A percentile compares a stretch with the other conserved stretches of the same genome.
Evolutionary conservation across 23 tunicate species (phyloP).

Genomic region (Halocynthia aurantium): DNA sequence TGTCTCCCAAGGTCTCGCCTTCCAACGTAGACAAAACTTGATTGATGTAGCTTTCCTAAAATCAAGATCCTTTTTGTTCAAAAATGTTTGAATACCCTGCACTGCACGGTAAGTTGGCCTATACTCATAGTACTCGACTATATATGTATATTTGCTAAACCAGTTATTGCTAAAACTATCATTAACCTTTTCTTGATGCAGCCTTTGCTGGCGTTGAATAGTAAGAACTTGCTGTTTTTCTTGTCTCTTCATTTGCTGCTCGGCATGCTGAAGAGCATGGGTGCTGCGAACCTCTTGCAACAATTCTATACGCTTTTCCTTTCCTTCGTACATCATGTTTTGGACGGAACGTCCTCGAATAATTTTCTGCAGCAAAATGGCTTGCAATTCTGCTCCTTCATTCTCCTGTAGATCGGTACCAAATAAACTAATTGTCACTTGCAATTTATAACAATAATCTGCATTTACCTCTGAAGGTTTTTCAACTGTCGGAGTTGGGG

Average conservation of each 20-base stretch:
- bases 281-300: constrained; percentile 90
- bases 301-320: constrained; percentile 73
- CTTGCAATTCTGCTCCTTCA: constrained; percentile 70
- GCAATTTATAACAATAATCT: background rate
- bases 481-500: constrained; percentile 82
- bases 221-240: constrained; percentile 80
- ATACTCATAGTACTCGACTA: no score
- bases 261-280: constrained; percentile 82
- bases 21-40: constrained; percentile 70
- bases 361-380: constrained; percentile 79
- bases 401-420: constrained; percentile 28
- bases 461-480: constrained; percentile 57
- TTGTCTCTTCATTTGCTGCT: constrained; percentile 62
- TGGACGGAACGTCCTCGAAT: constrained; percentile 87
- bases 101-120: no score
- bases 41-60: constrained; percentile 70
- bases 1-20: constrained; percentile 85
- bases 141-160: no score
- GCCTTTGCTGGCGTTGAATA: constrained; percentile 64
- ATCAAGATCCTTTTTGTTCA: background rate
- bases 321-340: constrained; percentile 90
- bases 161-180: background rate
- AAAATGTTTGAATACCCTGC: no score
- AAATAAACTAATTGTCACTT: background rate
- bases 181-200: constrained; percentile 72